Evolutionary conservation across 2,888 invertebrate species (phyloP), one percentile per base, ranked within the genome.

Genomic region (Protonemura montana): DNA sequence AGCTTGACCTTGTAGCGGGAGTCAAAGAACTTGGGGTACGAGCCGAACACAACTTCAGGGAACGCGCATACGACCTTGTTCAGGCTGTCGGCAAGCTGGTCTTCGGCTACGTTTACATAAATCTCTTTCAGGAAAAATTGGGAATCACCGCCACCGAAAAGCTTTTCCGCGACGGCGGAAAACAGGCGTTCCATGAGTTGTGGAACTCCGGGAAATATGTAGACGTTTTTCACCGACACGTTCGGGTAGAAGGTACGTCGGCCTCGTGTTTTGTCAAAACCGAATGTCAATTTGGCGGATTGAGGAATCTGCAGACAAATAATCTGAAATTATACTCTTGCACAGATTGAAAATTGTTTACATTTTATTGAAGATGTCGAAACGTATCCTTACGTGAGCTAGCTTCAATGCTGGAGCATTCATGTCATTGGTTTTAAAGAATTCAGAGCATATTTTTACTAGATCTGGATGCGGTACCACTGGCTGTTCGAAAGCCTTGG

Each of bases 201-300:
- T 0, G 96, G 96, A 80, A 96, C 93, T 0, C 96, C 96, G 76
- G 96, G 95, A 89, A 96, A 94, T 86, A 95, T 93, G 89, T 93
- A 94, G 0, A 95, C 95, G 90, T 96, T 96, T 77, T 91, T 90
- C 16, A 95, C 88, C 26, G 91, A 90, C 77, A 93, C 89, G 89
- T 92, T 91, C 83, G 93, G 91, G 91, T 92, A 92, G 89, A 90
- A 89, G 35, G 91, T 88, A 29, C 88, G 88, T 82, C 89, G 87
- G 3, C 90, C 90, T 84, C 89, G 90, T 41, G 87, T 86, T 82
- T 89, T 86, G 86, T 90, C 90, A 41, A 88, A 89, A 0, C 91
- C 91, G 89, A 92, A 93, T 85, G 90, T 92, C 30, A 93, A 88
- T 87, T 89, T 90, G 0, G 93, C 91, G 81, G 91, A 91, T 88